phyloP scores from a whole-genome alignment of 1,140 invertebrate species.

The Neodiprion virginianus region DNA sequence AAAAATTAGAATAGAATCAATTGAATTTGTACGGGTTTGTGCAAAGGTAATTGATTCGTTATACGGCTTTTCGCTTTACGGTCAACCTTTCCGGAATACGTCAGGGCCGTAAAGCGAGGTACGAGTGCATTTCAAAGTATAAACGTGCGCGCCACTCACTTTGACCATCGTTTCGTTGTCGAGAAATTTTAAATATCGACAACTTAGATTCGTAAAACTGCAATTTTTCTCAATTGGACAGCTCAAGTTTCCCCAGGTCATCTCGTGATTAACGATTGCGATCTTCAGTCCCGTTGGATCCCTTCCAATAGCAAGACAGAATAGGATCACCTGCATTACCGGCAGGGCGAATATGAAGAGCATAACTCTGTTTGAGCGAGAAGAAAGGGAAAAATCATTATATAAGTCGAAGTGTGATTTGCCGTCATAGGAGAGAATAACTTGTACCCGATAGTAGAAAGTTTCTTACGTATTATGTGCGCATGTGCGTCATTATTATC shows the following conservation, averaged over 20 bases:
- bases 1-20: too few relatives aligned
- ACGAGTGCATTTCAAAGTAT: too few relatives aligned
- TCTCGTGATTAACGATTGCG: conserved; percentile 87
- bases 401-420: background rate
- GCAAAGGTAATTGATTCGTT: too few relatives aligned
- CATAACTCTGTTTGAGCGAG: conserved; percentile 72
- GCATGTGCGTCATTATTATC: conserved; percentile 13
- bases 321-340: conserved; percentile 92
- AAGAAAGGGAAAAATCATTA: conserved; percentile 19
- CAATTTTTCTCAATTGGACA: conserved; percentile 64
- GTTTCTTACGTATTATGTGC: background rate
- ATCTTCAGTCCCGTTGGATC: conserved; percentile 85
- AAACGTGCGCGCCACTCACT: conserved; percentile 40
- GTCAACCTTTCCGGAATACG: too few relatives aligned
- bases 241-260: conserved; percentile 65
- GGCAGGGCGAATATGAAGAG: conserved; percentile 92
- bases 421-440: background rate
- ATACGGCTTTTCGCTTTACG: too few relatives aligned
- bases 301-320: conserved; percentile 92
- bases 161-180: conserved; percentile 69
- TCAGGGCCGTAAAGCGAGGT: too few relatives aligned
- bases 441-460: background rate
- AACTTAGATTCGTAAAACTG: conserved; percentile 74
- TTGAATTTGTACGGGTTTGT: too few relatives aligned
- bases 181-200: conserved; percentile 76